These are phyloP conservation scores for Dusona sp. DNA, from an alignment of 2,888 invertebrate species.

Conservation along the genomic window DNA sequence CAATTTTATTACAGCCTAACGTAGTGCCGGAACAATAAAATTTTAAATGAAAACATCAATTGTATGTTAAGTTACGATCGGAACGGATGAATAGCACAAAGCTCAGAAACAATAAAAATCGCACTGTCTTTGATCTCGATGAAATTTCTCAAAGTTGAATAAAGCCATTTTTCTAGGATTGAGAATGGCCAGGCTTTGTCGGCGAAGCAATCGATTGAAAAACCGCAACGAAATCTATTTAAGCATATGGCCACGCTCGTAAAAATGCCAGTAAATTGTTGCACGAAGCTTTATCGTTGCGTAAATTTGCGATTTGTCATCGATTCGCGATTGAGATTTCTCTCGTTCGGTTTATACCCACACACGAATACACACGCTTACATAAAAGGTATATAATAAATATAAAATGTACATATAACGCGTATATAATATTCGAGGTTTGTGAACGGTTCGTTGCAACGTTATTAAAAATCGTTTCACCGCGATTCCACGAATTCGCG, in stretches of 20 bases:
- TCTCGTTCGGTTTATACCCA: background rate
- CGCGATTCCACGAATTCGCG: constrained; percentile 60
- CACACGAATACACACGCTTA: background rate
- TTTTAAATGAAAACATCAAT: background rate
- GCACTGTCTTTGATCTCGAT: constrained; percentile 1
- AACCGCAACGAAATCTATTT: background rate
- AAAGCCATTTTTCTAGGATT: background rate
- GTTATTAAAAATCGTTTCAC: constrained; percentile 68
- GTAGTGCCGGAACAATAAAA: background rate
- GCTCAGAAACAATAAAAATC: constrained; percentile 5
- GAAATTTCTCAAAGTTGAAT: background rate
- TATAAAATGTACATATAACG: background rate
- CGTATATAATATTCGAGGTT: constrained; percentile 13
- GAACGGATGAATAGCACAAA: background rate
- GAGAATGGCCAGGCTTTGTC: background rate
- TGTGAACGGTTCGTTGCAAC: constrained; percentile 31
- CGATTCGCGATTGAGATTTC: constrained; percentile 35
- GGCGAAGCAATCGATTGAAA: constrained; percentile 13
- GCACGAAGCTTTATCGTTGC: constrained; percentile 19
- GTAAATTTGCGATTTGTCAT: constrained; percentile 22
- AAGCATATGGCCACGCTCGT: constrained; percentile 16
- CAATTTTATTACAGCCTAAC: background rate
- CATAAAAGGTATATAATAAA: background rate
- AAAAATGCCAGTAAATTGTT: constrained; percentile 34
- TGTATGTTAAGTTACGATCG: background rate